These are phyloP conservation scores for Wasmannia auropunctata DNA, from an alignment of 1,140 invertebrate species.

Conservation along the genomic window DNA sequence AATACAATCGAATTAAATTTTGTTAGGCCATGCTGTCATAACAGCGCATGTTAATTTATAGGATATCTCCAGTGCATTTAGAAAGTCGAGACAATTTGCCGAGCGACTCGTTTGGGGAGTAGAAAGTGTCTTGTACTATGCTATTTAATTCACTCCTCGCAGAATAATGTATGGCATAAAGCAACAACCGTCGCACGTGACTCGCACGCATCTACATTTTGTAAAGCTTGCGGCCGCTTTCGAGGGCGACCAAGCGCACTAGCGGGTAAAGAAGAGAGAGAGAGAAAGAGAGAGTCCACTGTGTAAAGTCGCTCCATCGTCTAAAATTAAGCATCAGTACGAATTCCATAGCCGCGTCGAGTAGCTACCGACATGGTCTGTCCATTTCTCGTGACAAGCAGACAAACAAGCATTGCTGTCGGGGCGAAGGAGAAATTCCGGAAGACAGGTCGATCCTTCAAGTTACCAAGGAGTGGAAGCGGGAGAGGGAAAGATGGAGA, in stretches of 20 bases:
- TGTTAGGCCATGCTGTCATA: neutral
- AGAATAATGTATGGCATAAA: constrained; percentile 52
- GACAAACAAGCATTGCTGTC: constrained; percentile 66
- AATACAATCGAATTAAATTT: neutral
- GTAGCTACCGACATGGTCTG: constrained; percentile 61
- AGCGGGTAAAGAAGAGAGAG: too few relatives aligned
- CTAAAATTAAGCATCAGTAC: constrained; percentile 20
- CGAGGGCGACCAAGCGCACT: neutral
- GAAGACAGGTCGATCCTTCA: constrained; percentile 65
- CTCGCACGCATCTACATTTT: constrained; percentile 46
- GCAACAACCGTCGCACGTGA: constrained; percentile 38
- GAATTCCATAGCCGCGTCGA: constrained; percentile 58
- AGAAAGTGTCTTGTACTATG: constrained; percentile 14
- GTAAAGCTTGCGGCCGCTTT: constrained; percentile 30
- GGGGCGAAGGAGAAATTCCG: constrained; percentile 61
- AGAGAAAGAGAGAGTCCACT: neutral
- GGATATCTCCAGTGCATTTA: neutral
- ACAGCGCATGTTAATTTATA: constrained; percentile 12
- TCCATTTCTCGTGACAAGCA: constrained; percentile 68
- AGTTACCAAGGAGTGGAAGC: constrained; percentile 33
- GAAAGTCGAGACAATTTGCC: constrained; percentile 28
- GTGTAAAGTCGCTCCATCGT: neutral
- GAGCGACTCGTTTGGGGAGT: constrained; percentile 10
- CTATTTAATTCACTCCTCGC: constrained; percentile 46
- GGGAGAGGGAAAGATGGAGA: neutral